These are phyloP conservation scores for Stegodyphus mimosarum DNA, from an alignment of 1,140 invertebrate species.

Conservation along the genomic window DNA sequence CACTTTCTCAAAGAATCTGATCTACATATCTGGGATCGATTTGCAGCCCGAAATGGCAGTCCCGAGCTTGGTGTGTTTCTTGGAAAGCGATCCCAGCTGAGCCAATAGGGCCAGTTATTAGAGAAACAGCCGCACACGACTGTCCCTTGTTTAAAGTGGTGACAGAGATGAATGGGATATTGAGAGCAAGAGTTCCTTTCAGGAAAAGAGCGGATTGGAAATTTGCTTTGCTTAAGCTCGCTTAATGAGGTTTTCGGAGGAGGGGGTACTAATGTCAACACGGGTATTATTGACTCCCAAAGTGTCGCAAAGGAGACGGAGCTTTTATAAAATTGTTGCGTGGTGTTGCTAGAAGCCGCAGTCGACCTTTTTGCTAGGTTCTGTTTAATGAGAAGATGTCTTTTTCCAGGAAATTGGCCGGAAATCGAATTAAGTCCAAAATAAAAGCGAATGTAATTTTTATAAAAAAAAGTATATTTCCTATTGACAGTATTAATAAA, in stretches of 20 bases:
- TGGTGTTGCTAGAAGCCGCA: neutral
- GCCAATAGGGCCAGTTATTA: slow-evolving; percentile 27
- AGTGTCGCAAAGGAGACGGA: neutral
- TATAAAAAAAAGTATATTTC: too few relatives aligned
- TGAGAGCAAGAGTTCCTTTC: slow-evolving; percentile 42
- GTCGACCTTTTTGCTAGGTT: neutral
- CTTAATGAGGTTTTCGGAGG: slow-evolving; percentile 46
- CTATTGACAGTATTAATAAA: too few relatives aligned
- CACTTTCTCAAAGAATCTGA: too few relatives aligned
- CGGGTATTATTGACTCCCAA: slow-evolving; percentile 41
- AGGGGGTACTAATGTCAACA: slow-evolving; percentile 40
- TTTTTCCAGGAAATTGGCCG: slow-evolving; percentile 33
- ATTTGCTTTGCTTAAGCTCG: slow-evolving; percentile 53
- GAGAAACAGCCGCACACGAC: slow-evolving; percentile 2
- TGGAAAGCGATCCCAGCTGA: slow-evolving; percentile 24
- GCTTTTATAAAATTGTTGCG: slow-evolving; percentile 28
- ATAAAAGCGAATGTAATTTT: too few relatives aligned
- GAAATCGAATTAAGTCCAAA: slow-evolving; percentile 30
- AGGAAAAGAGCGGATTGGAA: slow-evolving; percentile 45
- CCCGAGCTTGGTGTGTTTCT: slow-evolving; percentile 3
- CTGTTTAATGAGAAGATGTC: slow-evolving; percentile 29
- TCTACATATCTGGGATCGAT: neutral
- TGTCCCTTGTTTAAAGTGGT: slow-evolving; percentile 49
- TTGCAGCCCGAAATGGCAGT: neutral
- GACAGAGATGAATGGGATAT: slow-evolving; percentile 56